These are phyloP conservation scores for Agriopis aurantiaria DNA, from an alignment of 2,888 invertebrate genomes.

Conservation along the genomic window DNA sequence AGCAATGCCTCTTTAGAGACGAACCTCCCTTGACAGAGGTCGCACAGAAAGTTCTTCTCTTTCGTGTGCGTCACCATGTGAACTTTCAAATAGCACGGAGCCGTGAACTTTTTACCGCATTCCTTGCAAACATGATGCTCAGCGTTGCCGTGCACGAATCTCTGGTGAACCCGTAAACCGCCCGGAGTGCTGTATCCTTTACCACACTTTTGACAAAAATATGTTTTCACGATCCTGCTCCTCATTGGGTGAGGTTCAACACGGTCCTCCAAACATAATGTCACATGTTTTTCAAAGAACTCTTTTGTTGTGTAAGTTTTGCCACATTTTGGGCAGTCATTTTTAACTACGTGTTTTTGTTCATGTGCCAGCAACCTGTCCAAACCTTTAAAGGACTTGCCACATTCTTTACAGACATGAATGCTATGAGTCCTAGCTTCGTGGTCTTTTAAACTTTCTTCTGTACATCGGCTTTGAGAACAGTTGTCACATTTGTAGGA, in stretches of 20 bases:
- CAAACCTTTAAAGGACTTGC: conserved; percentile 66
- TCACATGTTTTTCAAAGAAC: conserved; percentile 71
- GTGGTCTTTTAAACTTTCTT: conserved; percentile 64
- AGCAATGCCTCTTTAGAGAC: conserved; percentile 78
- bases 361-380: conserved; percentile 70
- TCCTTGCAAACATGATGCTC: conserved; percentile 71
- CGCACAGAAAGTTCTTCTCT: conserved; percentile 76
- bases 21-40: conserved; percentile 69
- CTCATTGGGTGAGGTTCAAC: conserved; percentile 75
- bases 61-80: conserved; percentile 79
- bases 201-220: conserved; percentile 69
- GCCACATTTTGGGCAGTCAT: conserved; percentile 74
- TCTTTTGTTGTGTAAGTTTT: conserved; percentile 73
- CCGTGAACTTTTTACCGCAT: conserved; percentile 78
- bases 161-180: conserved; percentile 73
- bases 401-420: conserved; percentile 73
- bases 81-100: conserved; percentile 74
- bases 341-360: conserved; percentile 67
- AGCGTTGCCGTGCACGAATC: conserved; percentile 76
- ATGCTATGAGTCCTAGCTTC: conserved; percentile 57
- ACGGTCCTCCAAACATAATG: conserved; percentile 67
- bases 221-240: conserved; percentile 62
- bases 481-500: conserved; percentile 66
- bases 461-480: conserved; percentile 54
- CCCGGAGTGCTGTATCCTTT: conserved; percentile 76